Evolutionary conservation across 2,888 invertebrate species (phyloP).

Genomic region (Tetrapedia diversipes): DNA sequence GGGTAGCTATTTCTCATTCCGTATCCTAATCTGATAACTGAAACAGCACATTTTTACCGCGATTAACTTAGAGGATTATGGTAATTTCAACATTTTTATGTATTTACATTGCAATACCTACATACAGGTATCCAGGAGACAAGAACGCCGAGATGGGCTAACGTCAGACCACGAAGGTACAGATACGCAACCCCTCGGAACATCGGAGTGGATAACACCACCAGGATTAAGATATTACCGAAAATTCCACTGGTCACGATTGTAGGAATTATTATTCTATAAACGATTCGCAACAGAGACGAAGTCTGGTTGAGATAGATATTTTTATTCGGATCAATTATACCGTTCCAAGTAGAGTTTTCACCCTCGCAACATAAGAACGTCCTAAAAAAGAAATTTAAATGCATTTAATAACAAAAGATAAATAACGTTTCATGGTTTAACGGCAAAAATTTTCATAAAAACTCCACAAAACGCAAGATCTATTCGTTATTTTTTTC

Average conservation of each 20-base stretch:
- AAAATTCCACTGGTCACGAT: conserved; percentile 52
- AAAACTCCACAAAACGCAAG: no score
- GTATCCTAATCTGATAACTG: conserved; percentile 55
- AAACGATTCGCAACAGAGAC: conserved; percentile 33
- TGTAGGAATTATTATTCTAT: conserved; percentile 53
- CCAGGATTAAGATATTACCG: conserved; percentile 53
- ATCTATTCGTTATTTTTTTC: background rate
- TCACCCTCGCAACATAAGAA: conserved; percentile 57
- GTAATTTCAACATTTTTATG: background rate
- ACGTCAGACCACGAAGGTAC: conserved; percentile 58
- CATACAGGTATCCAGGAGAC: conserved; percentile 64
- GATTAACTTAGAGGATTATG: background rate
- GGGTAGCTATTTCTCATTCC: conserved; percentile 58
- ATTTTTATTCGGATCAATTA: conserved; percentile 17
- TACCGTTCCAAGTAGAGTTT: conserved; percentile 38
- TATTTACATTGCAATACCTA: conserved; percentile 35
- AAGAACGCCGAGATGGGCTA: conserved; percentile 57
- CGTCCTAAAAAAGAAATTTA: conserved; percentile 45
- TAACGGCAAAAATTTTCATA: background rate
- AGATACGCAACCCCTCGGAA: conserved; percentile 62
- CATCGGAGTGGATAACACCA: conserved; percentile 53
- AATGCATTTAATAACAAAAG: background rate
- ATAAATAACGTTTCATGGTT: background rate
- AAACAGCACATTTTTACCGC: conserved; percentile 30
- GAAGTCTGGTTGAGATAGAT: conserved; percentile 7